Conservation (phyloP, 2,113 vertebrate genomes). For the Sphyrna mokarran region DNA sequence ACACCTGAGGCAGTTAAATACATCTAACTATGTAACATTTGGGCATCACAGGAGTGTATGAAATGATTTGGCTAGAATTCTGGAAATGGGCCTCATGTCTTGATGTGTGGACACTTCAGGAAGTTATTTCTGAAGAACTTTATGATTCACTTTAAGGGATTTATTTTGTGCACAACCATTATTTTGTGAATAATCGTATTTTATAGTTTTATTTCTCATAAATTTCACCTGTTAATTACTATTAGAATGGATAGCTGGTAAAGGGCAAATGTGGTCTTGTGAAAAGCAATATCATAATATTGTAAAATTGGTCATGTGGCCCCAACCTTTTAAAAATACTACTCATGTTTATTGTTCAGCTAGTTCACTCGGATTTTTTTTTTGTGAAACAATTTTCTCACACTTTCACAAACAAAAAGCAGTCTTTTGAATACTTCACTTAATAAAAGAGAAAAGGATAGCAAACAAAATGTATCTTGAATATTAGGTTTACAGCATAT, state of each 20-base stretch:
- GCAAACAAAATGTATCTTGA: neutral
- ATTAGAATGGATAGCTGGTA: neutral
- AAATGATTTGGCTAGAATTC: neutral
- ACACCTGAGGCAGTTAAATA: neutral
- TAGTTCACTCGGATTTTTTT: neutral
- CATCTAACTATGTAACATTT: neutral
- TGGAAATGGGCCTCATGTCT: neutral
- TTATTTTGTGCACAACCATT: neutral
- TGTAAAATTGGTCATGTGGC: neutral
- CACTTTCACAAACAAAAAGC: neutral
- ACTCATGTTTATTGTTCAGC: neutral
- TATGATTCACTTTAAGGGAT: neutral
- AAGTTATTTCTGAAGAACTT: constrained; percentile 1
- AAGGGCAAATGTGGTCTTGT: neutral
- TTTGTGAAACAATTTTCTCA: neutral
- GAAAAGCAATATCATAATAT: neutral
- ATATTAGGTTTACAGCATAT: neutral
- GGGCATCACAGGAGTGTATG: neutral
- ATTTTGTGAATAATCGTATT: neutral
- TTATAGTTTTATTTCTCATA: neutral
- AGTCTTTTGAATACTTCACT: neutral
- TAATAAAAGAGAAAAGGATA: neutral
- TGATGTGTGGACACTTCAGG: neutral
- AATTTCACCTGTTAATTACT: neutral
- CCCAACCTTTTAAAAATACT: neutral